These are phyloP conservation scores for Amphiura filiformis DNA, from an alignment of 35 echinoderm and acorn worm species.

Conservation along the genomic window DNA sequence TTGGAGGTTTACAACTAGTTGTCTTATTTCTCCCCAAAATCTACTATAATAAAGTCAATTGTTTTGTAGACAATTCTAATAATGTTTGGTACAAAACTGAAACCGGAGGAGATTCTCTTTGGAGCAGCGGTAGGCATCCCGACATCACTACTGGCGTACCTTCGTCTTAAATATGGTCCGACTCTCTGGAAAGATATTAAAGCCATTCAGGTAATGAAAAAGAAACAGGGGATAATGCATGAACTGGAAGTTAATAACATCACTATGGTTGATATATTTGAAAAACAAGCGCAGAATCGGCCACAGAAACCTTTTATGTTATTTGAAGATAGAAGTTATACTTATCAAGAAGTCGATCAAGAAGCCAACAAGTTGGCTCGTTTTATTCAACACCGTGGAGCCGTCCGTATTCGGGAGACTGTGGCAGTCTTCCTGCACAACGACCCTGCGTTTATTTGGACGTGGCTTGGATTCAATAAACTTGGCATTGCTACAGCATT, in stretches of 20 bases:
- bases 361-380: constrained; percentile 63
- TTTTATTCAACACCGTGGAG: constrained; percentile 5
- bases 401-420: constrained; percentile 31
- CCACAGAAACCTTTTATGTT: constrained; percentile 57
- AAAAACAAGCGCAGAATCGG: constrained; percentile 28
- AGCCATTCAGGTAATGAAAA: no score
- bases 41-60: no score
- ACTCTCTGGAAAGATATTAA: constrained; percentile 6
- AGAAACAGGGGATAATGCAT: no score
- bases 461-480: constrained; percentile 68
- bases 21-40: no score
- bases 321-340: constrained; percentile 47
- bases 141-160: background rate
- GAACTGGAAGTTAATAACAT: background rate
- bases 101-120: no score
- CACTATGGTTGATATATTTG: constrained; percentile 68
- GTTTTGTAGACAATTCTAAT: no score
- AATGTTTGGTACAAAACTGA: no score
- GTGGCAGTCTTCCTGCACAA: constrained; percentile 79
- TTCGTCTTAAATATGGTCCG: constrained; percentile 21
- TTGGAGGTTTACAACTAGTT: no score
- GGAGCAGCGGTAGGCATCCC: constrained; percentile 4
- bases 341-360: constrained; percentile 63
- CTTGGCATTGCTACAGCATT: constrained; percentile 56
- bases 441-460: constrained; percentile 58